Conservation (phyloP, 2,888 invertebrate species). For the Teleiodes luculella region DNA sequence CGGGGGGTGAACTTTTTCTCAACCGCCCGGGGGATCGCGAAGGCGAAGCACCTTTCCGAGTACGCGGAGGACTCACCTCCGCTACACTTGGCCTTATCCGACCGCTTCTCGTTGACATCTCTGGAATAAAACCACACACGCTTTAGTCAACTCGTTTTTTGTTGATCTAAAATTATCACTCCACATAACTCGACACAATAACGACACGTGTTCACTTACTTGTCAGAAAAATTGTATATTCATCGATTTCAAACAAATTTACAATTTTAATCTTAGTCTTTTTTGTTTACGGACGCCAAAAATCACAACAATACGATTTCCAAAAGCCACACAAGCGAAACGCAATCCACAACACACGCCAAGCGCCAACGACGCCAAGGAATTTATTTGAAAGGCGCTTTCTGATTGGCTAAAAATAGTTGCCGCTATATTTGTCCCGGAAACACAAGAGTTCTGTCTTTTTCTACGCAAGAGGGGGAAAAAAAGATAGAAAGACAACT, state of each 20-base stretch:
- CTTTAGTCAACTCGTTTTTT: conserved; percentile 29
- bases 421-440: conserved; percentile 33
- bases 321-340: conserved; percentile 31
- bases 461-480: conserved; percentile 12
- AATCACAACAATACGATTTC: conserved; percentile 27
- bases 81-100: conserved; percentile 49
- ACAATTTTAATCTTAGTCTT: conserved; percentile 11
- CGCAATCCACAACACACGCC: conserved; percentile 49
- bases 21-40: conserved; percentile 68
- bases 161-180: conserved; percentile 55
- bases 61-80: conserved; percentile 58
- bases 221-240: conserved; percentile 28
- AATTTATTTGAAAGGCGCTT: conserved; percentile 54
- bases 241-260: conserved; percentile 18
- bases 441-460: conserved; percentile 21
- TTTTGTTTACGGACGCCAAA: conserved; percentile 18
- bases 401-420: conserved; percentile 61
- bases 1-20: conserved; percentile 59
- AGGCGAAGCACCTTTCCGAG: conserved; percentile 60
- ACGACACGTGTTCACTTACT: conserved; percentile 50
- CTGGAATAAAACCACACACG: conserved; percentile 36
- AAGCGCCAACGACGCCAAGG: conserved; percentile 64
- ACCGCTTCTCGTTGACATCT: conserved; percentile 69
- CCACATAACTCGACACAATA: conserved; percentile 27
- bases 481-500: conserved; percentile 22